Evolutionary conservation across 2,113 vertebrate genomes (phyloP).

Genomic region (Empidonax traillii): DNA sequence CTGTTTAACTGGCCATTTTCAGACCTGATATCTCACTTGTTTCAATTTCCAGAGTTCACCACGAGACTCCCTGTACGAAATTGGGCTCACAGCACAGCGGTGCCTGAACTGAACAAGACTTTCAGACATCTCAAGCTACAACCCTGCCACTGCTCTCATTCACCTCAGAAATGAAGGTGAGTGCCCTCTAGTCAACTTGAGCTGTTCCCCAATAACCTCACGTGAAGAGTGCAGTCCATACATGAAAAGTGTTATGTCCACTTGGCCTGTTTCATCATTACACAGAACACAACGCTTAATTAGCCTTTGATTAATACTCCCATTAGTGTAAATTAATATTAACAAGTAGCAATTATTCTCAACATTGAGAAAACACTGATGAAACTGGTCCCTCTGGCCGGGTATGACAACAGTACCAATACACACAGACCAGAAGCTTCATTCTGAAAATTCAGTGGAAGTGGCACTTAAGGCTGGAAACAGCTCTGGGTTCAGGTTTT

Average conservation of each 20-base stretch:
- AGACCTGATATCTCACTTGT: background rate
- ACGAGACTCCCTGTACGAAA: background rate
- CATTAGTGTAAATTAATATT: background rate
- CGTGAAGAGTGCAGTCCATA: fast-evolving
- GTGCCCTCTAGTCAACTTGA: background rate
- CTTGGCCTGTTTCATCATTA: background rate
- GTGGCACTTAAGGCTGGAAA: background rate
- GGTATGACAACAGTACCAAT: background rate
- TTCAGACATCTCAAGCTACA: fast-evolving
- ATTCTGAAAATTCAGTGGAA: background rate
- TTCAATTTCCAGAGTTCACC: background rate
- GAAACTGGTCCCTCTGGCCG: background rate
- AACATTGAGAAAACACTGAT: background rate
- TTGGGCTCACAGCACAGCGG: background rate
- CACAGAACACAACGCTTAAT: background rate
- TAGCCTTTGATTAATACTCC: background rate
- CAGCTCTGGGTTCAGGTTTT: background rate
- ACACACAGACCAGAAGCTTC: background rate
- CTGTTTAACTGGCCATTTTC: background rate
- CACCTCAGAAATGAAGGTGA: background rate
- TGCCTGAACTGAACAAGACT: background rate
- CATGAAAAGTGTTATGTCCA: background rate
- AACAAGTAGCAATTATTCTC: background rate
- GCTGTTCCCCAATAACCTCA: background rate
- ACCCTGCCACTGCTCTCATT: background rate